Conservation (phyloP, 2,888 invertebrate genomes). For the Phrixothrix hirtus region DNA sequence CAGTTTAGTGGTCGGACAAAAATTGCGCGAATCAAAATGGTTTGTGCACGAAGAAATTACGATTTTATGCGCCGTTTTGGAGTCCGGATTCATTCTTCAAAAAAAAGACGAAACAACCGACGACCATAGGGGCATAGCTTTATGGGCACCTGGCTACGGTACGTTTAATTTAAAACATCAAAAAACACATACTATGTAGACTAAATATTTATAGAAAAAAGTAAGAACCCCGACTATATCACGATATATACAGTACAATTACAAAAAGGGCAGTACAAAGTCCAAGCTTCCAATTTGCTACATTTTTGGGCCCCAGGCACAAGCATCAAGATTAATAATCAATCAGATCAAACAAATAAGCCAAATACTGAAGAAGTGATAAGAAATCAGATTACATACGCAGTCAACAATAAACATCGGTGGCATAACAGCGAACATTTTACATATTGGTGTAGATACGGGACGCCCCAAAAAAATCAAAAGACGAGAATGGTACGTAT, state of each 20-base stretch:
- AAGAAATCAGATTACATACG: conserved; percentile 66
- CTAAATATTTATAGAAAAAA: conserved; percentile 64
- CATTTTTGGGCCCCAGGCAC: conserved; percentile 72
- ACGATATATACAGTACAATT: conserved; percentile 68
- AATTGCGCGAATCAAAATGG: conserved; percentile 75
- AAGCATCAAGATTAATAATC: conserved; percentile 72
- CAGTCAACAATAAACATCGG: conserved; percentile 64
- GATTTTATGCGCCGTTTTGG: conserved; percentile 72
- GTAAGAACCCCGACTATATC: conserved; percentile 73
- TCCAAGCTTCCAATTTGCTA: conserved; percentile 64
- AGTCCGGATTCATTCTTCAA: conserved; percentile 74
- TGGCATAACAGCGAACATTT: conserved; percentile 71
- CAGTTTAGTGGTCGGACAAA: conserved; percentile 71
- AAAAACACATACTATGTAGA: conserved; percentile 10
- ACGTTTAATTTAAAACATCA: conserved; percentile 41
- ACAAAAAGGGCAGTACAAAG: conserved; percentile 60
- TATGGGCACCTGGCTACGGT: conserved; percentile 76
- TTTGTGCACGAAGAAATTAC: conserved; percentile 71
- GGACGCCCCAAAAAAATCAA: conserved; percentile 45
- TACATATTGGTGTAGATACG: conserved; percentile 73
- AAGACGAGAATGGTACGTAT: conserved; percentile 69
- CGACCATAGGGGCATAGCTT: conserved; percentile 63
- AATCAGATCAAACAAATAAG: conserved; percentile 70
- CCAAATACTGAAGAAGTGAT: conserved; percentile 71
- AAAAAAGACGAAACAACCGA: conserved; percentile 55